phyloP scores from a whole-genome alignment of 2,888 invertebrate genomes.

The Phorcus lineatus region DNA sequence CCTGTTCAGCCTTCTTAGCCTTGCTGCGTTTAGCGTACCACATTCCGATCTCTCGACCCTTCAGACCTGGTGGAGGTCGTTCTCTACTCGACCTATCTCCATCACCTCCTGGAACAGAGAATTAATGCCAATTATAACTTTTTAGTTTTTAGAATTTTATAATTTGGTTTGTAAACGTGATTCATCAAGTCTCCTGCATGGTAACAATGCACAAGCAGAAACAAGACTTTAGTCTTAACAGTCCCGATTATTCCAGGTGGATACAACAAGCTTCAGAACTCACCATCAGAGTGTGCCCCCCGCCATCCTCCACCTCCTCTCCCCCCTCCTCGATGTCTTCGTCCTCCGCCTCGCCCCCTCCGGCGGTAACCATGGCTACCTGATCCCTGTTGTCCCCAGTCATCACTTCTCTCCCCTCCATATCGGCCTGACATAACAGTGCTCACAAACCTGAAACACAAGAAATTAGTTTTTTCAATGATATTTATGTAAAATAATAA shows the following conservation, averaged over 20 bases:
- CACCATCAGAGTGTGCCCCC: background rate
- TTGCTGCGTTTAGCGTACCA: conserved; percentile 64
- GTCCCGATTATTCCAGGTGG: too few species aligned
- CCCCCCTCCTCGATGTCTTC: background rate
- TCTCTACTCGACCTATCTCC: conserved; percentile 22
- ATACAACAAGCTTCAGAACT: background rate
- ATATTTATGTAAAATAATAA: too few species aligned
- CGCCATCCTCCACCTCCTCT: background rate
- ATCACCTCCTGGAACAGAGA: background rate
- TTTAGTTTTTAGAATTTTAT: too few species aligned
- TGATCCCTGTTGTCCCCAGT: background rate
- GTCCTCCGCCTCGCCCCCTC: too few species aligned
- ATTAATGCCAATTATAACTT: too few species aligned
- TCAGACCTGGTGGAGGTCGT: conserved; percentile 54
- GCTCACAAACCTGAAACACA: background rate
- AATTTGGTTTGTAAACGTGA: too few species aligned
- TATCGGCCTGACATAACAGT: conserved; percentile 14
- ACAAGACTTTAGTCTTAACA: too few species aligned
- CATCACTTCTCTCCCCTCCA: background rate
- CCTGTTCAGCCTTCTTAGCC: conserved; percentile 44
- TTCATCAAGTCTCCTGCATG: too few species aligned
- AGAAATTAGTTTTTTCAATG: background rate
- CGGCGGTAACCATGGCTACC: too few species aligned
- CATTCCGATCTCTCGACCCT: conserved; percentile 70
- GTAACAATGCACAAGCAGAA: too few species aligned